These are phyloP conservation scores for Tachyglossus aculeatus DNA, from an alignment of 2,797 vertebrate genomes.

Conservation along the genomic window DNA sequence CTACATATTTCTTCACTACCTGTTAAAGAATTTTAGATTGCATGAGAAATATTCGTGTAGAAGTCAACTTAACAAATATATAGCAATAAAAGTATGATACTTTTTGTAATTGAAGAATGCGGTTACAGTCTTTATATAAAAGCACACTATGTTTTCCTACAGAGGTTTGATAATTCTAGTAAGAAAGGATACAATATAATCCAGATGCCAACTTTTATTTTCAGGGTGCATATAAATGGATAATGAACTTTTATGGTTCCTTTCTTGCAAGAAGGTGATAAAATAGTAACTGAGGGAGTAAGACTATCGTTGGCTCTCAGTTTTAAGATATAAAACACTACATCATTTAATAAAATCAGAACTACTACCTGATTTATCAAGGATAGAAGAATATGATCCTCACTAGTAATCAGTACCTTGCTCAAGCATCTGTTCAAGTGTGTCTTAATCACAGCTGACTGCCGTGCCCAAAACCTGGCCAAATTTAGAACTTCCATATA, in stretches of 20 bases:
- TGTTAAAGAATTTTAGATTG: conserved; percentile 17
- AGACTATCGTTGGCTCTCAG: conserved; percentile 12
- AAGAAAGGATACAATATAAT: conserved; percentile 48
- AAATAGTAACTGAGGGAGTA: not conserved
- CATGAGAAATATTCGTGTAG: conserved; percentile 9
- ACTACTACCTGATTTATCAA: conserved; percentile 29
- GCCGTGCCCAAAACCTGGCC: conserved; percentile 13
- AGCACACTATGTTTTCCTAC: conserved; percentile 48
- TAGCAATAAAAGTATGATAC: conserved; percentile 45
- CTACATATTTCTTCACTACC: conserved; percentile 51
- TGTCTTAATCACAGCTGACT: conserved; percentile 46
- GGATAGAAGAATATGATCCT: conserved; percentile 6
- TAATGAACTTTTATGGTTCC: conserved; percentile 17
- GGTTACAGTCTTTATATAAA: conserved; percentile 50
- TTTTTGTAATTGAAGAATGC: conserved; percentile 33
- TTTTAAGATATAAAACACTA: conserved; percentile 22
- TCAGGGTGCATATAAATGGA: conserved; percentile 18
- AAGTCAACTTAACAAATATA: conserved; percentile 11
- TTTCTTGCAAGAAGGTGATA: conserved; percentile 34
- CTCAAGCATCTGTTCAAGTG: conserved; percentile 5
- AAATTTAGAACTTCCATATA: conserved; percentile 31
- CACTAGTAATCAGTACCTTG: not conserved
- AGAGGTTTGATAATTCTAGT: conserved; percentile 61
- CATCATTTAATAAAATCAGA: conserved; percentile 32
- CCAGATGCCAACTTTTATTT: conserved; percentile 32